Evolutionary conservation across 23 tunicate genomes (phyloP).

Genomic region (Halocynthia aurantium): DNA sequence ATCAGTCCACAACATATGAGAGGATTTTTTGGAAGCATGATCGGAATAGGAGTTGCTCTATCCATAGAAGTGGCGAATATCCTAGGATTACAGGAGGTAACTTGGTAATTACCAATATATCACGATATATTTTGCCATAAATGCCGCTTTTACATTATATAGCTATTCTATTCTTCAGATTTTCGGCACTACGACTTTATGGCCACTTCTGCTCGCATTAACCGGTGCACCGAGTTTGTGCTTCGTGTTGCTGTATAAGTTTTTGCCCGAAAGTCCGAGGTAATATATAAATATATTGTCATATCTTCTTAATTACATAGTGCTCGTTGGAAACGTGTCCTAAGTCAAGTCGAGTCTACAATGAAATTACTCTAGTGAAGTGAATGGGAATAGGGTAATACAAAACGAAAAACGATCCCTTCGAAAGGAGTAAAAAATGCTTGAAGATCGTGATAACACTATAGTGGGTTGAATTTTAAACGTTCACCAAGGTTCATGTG

Average conservation of each 20-base stretch:
- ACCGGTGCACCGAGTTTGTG: slow-evolving; percentile 21
- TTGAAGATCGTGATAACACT: too few species aligned
- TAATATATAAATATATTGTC: neutral
- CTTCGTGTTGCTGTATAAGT: slow-evolving; percentile 2
- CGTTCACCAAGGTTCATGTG: too few species aligned
- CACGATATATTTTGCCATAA: too few species aligned
- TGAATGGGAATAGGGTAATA: too few species aligned
- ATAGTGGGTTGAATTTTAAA: too few species aligned
- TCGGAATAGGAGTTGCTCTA: slow-evolving; percentile 17
- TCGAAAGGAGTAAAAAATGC: too few species aligned
- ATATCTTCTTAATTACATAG: too few species aligned
- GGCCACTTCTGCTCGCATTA: slow-evolving; percentile 23
- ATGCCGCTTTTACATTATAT: too few species aligned
- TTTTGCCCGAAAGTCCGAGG: slow-evolving; percentile 44
- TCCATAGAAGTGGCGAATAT: slow-evolving; percentile 25
- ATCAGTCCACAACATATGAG: slow-evolving; percentile 26
- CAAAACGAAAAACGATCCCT: too few species aligned
- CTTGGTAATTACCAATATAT: neutral
- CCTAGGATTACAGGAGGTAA: slow-evolving; percentile 43
- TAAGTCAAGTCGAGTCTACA: too few species aligned
- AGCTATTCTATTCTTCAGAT: slow-evolving; percentile 1
- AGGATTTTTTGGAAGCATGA: slow-evolving; percentile 34
- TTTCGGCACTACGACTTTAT: slow-evolving; percentile 11
- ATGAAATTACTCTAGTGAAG: too few species aligned
- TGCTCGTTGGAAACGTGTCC: too few species aligned